A percentile compares a stretch with the other conserved stretches of the same genome.
These are phyloP conservation scores for Nothocercus julius DNA, from an alignment of 2,113 vertebrate species.

Conservation along the genomic window DNA sequence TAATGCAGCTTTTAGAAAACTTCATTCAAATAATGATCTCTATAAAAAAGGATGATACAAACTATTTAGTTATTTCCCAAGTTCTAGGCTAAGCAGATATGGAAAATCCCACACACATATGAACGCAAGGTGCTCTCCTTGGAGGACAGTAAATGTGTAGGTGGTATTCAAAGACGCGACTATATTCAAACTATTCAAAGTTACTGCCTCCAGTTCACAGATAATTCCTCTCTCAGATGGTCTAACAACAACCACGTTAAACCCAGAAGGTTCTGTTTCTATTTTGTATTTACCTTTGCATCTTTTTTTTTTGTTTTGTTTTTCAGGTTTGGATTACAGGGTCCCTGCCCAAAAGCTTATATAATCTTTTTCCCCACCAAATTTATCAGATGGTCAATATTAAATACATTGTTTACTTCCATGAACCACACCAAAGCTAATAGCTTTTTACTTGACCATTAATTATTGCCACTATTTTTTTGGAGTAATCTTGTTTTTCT, in stretches of 20 bases:
- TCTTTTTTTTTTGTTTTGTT: not conserved
- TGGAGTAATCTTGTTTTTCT: not conserved
- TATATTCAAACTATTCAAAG: not conserved
- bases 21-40: not conserved
- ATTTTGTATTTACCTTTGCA: not conserved
- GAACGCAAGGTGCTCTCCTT: not conserved
- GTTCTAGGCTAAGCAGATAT: not conserved
- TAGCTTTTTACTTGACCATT: not conserved
- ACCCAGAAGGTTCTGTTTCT: not conserved
- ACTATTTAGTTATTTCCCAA: not conserved
- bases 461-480: not conserved
- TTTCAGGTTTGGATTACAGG: not conserved
- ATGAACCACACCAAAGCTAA: not conserved
- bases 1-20: not conserved
- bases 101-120: not conserved
- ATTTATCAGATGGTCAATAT: accelerated
- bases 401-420: not conserved
- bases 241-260: not conserved
- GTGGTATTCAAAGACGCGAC: not conserved
- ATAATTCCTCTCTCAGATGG: not conserved
- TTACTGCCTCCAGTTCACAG: not conserved
- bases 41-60: not conserved
- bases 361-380: accelerated
- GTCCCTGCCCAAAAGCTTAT: not conserved
- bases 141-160: not conserved